Conservation (phyloP, 2,113 vertebrate species). For the Oreochromis tanganicae region DNA sequence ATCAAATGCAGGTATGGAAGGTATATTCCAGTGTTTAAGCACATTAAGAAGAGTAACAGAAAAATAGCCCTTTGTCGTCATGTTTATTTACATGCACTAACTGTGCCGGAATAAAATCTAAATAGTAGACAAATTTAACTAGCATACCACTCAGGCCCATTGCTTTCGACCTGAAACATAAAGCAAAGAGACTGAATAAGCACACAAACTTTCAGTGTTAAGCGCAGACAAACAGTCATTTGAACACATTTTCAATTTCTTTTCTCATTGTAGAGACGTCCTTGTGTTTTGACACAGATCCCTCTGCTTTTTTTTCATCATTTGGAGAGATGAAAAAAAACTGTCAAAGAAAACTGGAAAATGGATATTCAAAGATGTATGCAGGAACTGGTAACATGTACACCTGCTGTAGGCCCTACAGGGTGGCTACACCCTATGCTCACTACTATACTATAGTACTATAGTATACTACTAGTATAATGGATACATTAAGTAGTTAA, state of each 20-base stretch:
- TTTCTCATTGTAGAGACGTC: not conserved
- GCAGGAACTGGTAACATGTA: not conserved
- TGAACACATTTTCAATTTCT: not conserved
- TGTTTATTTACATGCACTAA: not conserved
- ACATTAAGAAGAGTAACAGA: not conserved
- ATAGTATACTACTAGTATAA: not conserved
- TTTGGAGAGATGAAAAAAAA: not conserved
- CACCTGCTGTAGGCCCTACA: not conserved
- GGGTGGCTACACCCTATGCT: not conserved
- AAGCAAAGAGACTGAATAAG: not conserved
- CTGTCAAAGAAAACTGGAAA: not conserved
- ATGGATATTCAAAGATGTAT: not conserved
- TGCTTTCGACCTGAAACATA: not conserved
- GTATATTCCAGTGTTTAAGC: not conserved
- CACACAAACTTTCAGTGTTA: not conserved
- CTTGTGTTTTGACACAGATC: constrained; percentile 2
- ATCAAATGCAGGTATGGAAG: not conserved
- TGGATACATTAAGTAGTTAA: not conserved
- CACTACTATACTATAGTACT: not conserved
- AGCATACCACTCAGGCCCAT: not conserved
- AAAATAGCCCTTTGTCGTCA: not conserved
- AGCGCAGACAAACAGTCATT: not conserved
- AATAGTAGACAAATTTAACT: not conserved
- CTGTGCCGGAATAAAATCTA: not conserved
- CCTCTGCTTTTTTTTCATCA: not conserved